Evolutionary conservation across 2,888 invertebrate genomes (phyloP), one percentile per base, ranked within the genome.

Genomic region (Caenorhabditis angaria): DNA sequence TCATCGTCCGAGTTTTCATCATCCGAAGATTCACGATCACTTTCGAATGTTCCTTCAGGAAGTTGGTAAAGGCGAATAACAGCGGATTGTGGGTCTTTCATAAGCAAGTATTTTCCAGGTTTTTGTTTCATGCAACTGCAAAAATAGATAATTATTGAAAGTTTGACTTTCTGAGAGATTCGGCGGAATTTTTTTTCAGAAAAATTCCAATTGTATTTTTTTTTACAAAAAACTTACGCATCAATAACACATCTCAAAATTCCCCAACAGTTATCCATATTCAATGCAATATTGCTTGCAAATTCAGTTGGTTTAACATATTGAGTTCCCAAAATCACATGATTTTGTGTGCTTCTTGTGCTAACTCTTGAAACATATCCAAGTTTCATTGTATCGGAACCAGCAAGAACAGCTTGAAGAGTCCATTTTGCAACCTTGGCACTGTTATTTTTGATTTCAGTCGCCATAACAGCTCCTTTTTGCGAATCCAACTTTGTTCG

Each of bases 371-470:
- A 97, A n/a, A 99, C 99, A 90, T 97, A 99, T 85, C 97, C 99
- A 89, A 99, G 94, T 90, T 99, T 99, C 83, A 99, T 92, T 89
- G 95, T 94, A 90, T 97, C 96, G 5, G 96, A 95, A 35, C 97
- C 96, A 65, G 97, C 95, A 22, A 97, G 90, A 10, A 96, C 90
- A 6, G 96, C 94, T 70, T 82, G 66, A 8, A 96, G 94, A 0
- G 97, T 97, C 97, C 99, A 99, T 88, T 97, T 99, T 76, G 97
- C 97, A 72, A 99, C 91, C 89, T 99, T 99, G 91, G 96, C 97
- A n/a, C 96, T 94, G 90, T 99, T 99, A 89, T 99, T 99, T 82
- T 97, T 92, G 78, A 99, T 90, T 89, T 99, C 99, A 86, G 97
- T 97, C 22, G 99, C 99, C 61, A 99, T 90, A 10, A 99, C 97